Conservation (phyloP, 2,888 invertebrate genomes). For the Epistrophe grossulariae region DNA sequence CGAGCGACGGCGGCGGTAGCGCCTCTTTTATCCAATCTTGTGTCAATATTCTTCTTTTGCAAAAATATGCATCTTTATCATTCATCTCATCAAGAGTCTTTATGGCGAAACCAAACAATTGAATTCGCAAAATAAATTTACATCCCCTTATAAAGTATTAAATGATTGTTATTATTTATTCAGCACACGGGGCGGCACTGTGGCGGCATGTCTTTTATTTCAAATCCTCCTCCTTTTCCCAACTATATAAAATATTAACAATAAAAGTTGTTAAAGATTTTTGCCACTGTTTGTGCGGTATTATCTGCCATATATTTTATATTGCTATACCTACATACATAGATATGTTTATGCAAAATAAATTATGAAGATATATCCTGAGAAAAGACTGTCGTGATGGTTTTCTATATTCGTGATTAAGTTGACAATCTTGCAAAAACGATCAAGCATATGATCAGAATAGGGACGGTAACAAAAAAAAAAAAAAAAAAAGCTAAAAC, state of each 20-base stretch:
- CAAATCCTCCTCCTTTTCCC: conserved; percentile 43
- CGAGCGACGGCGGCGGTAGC: neutral
- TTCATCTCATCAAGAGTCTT: conserved; percentile 5
- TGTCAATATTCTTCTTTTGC: neutral
- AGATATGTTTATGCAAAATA: neutral
- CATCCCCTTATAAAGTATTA: conserved; percentile 51
- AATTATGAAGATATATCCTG: neutral
- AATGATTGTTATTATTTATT: conserved; percentile 69
- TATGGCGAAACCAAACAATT: conserved; percentile 44
- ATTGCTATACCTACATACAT: no score
- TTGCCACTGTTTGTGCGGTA: conserved; percentile 48
- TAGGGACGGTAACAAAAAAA: neutral
- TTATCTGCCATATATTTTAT: neutral
- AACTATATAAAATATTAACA: conserved; percentile 17
- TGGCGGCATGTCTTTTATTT: conserved; percentile 71
- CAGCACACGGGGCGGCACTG: conserved; percentile 47
- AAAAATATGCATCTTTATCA: conserved; percentile 7
- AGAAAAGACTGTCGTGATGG: conserved; percentile 24
- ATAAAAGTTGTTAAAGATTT: conserved; percentile 28
- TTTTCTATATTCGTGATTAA: conserved; percentile 65
- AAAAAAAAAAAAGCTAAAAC: neutral
- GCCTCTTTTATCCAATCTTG: neutral
- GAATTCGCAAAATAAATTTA: conserved; percentile 67
- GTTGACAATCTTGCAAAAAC: conserved; percentile 39
- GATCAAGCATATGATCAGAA: neutral